Percentiles rank a stretch among this genome's conserved stretches.
phyloP scores from a whole-genome alignment of 2,888 invertebrate species.

The Coleophora flavipennella region DNA sequence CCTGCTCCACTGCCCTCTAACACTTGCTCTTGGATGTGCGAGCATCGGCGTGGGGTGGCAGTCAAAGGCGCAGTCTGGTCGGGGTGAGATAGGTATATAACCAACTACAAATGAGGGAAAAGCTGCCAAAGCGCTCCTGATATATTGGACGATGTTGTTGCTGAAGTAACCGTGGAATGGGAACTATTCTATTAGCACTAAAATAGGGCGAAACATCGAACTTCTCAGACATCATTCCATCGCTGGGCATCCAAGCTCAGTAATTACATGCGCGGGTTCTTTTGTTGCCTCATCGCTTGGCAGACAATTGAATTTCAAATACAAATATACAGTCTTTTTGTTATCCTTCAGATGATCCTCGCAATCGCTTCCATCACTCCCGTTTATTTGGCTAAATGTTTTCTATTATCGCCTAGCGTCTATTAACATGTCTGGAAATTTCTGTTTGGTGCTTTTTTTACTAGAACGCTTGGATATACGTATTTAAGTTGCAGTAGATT shows the following conservation, averaged over 20 bases:
- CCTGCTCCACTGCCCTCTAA: too few relatives aligned
- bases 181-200: slow-evolving; percentile 24
- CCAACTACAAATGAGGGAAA: too few relatives aligned
- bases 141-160: slow-evolving; percentile 10
- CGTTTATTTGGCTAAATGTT: slow-evolving; percentile 20
- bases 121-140: not conserved
- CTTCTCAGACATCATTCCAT: slow-evolving; percentile 49
- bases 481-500: too few relatives aligned
- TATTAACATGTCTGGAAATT: slow-evolving; percentile 29
- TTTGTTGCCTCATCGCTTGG: slow-evolving; percentile 38
- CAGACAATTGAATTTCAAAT: slow-evolving; percentile 51
- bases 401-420: slow-evolving; percentile 19
- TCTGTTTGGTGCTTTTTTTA: too few relatives aligned
- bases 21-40: too few relatives aligned
- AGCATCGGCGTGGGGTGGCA: too few relatives aligned
- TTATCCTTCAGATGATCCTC: slow-evolving; percentile 30
- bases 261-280: slow-evolving; percentile 50
- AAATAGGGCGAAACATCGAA: slow-evolving; percentile 31
- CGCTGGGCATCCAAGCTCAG: slow-evolving; percentile 34
- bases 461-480: too few relatives aligned
- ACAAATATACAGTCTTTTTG: slow-evolving; percentile 22
- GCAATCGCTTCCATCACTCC: slow-evolving; percentile 20
- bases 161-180: slow-evolving; percentile 19
- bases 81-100: too few relatives aligned
- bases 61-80: too few relatives aligned